Evolutionary conservation across 2,113 vertebrate species (phyloP), one percentile per base, ranked within the genome.

Genomic region (Oceanodroma tethys): DNA sequence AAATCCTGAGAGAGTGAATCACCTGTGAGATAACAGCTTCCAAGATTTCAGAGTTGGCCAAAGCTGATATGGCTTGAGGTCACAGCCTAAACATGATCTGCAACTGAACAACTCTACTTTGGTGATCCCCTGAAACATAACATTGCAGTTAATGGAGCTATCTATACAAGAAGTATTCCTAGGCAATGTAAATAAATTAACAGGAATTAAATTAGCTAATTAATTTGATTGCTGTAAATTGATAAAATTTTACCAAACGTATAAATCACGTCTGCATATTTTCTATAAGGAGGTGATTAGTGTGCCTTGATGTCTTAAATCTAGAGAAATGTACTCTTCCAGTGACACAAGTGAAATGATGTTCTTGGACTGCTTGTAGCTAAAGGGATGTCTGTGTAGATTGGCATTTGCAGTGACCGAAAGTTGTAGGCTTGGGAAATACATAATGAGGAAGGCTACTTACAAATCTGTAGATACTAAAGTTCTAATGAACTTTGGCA

Each of bases 181-280:
- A 82, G 52, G 92, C 63, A 91, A 63, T 55, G 59, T 91, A 97
- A 97, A 97, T 96, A 96, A 83, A 95, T 90, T 92, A 92, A 79
- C 23, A 73, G 52, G 81, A 87, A 95, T 96, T 94, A 94, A 91
- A 93, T 91, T 67, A 88, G 53, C 65, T 97, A 88, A 96, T 98
- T 97, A 96, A 93, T 90, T 94, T 97, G 93, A 97, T 97, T 97
- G 94, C 95, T 82, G 66, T 73, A 96, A 96, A 88, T 95, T 88
- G 83, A 76, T 65, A 95, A 90, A 84, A 82, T 70, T 92, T 95
- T 94, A 80, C 50, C 42, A 90, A 97, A 96, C 5, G 43, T 52
- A 91, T 96, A 90, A 97, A 95, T 91, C 60, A 88, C 59, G 67
- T 70, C 89, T 86, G 73, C 25, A 5, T 91, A 76, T 78, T 91